Conservation (phyloP, 2,888 invertebrate genomes). For the Trichogramma dendrolimi region DNA sequence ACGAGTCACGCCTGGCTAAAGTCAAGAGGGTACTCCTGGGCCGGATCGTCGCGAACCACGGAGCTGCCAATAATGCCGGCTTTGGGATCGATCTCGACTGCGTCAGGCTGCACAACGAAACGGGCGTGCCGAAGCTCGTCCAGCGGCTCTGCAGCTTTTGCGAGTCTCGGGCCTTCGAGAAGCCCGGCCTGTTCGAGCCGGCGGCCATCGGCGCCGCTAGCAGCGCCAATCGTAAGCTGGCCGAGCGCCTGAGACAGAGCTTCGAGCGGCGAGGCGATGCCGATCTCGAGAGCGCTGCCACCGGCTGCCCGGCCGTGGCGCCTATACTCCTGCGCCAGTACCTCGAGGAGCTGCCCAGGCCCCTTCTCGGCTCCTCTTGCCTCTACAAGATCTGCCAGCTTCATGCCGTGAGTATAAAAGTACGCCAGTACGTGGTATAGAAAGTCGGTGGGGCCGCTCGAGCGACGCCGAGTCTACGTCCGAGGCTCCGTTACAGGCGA, state of each 20-base stretch:
- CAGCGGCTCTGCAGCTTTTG: constrained; percentile 52
- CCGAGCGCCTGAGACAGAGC: constrained; percentile 54
- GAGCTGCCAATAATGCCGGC: background rate
- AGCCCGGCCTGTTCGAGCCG: constrained; percentile 52
- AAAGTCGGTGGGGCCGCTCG: no score
- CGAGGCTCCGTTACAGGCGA: constrained; percentile 35
- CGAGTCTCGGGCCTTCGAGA: constrained; percentile 50
- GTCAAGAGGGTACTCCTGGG: constrained; percentile 49
- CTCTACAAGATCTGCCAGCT: constrained; percentile 46
- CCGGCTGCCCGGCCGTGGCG: constrained; percentile 57
- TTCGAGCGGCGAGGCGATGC: constrained; percentile 58
- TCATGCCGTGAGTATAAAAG: constrained; percentile 43
- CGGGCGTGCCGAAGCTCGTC: constrained; percentile 50
- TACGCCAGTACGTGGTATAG: no score
- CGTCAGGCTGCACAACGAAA: constrained; percentile 46
- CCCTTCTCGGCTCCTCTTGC: constrained; percentile 54
- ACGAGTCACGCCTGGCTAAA: constrained; percentile 48
- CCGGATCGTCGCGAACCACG: constrained; percentile 26
- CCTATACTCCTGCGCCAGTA: constrained; percentile 58
- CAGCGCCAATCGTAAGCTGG: constrained; percentile 55
- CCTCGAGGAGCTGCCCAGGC: constrained; percentile 56
- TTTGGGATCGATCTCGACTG: constrained; percentile 48
- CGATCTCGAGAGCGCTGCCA: constrained; percentile 50
- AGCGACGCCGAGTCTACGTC: no score
- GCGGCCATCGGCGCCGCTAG: constrained; percentile 34